Conservation (phyloP, 2,888 invertebrate genomes). For the Ganaspis brasiliensis region DNA sequence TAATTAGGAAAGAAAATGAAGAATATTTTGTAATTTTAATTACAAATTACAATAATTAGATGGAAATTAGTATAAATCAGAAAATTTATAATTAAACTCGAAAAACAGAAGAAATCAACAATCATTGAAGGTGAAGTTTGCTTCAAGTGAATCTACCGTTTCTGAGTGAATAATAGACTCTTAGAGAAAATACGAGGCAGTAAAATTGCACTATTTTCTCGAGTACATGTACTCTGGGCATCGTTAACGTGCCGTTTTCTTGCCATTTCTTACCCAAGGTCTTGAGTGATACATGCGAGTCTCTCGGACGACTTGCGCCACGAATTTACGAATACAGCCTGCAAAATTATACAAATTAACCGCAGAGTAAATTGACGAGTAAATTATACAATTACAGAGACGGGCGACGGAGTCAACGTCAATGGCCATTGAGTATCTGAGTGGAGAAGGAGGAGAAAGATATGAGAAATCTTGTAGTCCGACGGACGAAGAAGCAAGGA, state of each 20-base stretch:
- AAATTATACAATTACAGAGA: constrained; percentile 71
- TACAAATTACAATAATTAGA: no score
- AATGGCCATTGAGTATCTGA: constrained; percentile 51
- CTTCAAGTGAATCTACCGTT: constrained; percentile 24
- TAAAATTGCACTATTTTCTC: constrained; percentile 32
- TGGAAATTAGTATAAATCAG: constrained; percentile 45
- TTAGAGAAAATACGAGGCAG: constrained; percentile 38
- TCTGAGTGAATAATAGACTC: constrained; percentile 26
- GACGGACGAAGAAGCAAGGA: constrained; percentile 46
- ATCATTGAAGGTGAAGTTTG: constrained; percentile 4
- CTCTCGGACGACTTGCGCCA: neutral
- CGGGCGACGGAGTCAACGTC: constrained; percentile 53
- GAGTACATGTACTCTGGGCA: constrained; percentile 23
- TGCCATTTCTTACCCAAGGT: constrained; percentile 31
- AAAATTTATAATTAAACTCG: neutral
- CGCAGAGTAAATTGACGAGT: constrained; percentile 69
- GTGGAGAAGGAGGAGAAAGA: constrained; percentile 44
- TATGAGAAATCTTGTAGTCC: constrained; percentile 21
- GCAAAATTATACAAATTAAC: constrained; percentile 71
- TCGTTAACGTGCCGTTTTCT: constrained; percentile 36
- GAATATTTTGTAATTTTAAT: no score
- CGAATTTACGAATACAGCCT: constrained; percentile 60
- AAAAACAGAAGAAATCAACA: neutral
- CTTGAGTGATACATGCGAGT: constrained; percentile 10
- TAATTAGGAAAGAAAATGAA: no score